Base-by-base conservation (phyloP, 1,140 invertebrate species). In the Thereuonema tuberculata region DNA sequence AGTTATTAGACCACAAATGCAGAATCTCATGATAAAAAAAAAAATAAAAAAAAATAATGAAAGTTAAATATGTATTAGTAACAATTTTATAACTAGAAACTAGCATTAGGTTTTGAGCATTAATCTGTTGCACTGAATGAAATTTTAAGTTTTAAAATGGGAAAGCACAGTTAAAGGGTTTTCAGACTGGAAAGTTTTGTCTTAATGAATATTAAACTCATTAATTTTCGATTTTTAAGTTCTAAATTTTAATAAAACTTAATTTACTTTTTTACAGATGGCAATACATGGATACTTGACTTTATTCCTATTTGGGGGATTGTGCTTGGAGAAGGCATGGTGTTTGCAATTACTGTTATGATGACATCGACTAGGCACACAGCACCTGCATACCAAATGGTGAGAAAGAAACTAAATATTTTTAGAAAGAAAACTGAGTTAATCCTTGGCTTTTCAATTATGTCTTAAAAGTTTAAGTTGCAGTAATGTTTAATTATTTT, bases 361-460 rank as follows among this genome's bases (percentile, higher is more conserved):
- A 9, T 14, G 3, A 43, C 37, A 43, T 21, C 56, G 5, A 20
- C 2, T 3, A n/a, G 14, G 15, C 5, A 57, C 12, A 17, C 12
- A 57, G 27, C 28, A 20, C 56, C 56, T 46, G 21, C 5, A 9
- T 57, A 57, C 24, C 56, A 57, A 9, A 57, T 57, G 56, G 56
- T 57, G 43, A 57, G 15, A 15, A 55, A 55, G 21, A 20, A 52
- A 52, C 12, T n/a, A n/a, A n/a, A n/a, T 24, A 24, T 52, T 21
- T 9, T 43, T 43, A 43, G n/a, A 43, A 43, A n/a, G 9, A 43
- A n/a, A 43, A 43, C n/a, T 43, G 37, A 9, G n/a, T 43, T 9
- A 9, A 12, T 43, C 37, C 9, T 43, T 9, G 27, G 73, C 74
- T 0, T 74, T 75, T 0, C 63, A 56, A n/a, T 61, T 68, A 53